Conservation (phyloP, 2,888 invertebrate genomes). For the Leptinotarsa tumamoca region DNA sequence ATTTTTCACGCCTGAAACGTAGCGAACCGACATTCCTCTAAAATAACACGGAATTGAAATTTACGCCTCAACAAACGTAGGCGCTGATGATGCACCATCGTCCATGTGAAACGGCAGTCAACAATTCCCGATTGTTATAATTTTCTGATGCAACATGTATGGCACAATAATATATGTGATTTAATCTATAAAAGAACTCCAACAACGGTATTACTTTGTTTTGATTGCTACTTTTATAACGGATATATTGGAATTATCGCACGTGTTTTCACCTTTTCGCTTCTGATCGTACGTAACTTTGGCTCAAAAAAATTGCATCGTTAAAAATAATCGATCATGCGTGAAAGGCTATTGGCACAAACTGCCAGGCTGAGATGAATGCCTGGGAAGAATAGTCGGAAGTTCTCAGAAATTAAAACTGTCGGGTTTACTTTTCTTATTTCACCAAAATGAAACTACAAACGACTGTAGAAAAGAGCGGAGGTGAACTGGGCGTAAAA, state of each 20-base stretch:
- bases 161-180: slow-evolving; percentile 17
- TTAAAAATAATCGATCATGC: no score
- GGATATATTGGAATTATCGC: slow-evolving; percentile 14
- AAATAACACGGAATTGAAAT: slow-evolving; percentile 17
- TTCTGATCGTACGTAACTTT: neutral
- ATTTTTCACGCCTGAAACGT: slow-evolving; percentile 4
- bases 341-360: no score
- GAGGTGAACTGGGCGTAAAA: no score
- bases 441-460: no score
- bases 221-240: slow-evolving; percentile 17
- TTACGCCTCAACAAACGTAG: neutral
- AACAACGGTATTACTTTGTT: slow-evolving; percentile 18
- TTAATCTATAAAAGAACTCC: slow-evolving; percentile 8
- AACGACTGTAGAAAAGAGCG: no score
- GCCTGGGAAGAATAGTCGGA: no score
- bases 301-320: neutral
- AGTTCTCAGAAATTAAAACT: no score
- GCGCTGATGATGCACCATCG: neutral
- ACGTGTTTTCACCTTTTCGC: slow-evolving; percentile 16
- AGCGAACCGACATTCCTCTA: neutral
- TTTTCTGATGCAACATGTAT: slow-evolving; percentile 18
- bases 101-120: slow-evolving; percentile 12
- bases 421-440: no score
- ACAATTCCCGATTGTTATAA: slow-evolving; percentile 17
- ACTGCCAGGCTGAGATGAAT: no score